Percentiles rank a stretch among this genome's conserved stretches.
Conservation (phyloP, 1,140 invertebrate species). For the Apis florea region DNA sequence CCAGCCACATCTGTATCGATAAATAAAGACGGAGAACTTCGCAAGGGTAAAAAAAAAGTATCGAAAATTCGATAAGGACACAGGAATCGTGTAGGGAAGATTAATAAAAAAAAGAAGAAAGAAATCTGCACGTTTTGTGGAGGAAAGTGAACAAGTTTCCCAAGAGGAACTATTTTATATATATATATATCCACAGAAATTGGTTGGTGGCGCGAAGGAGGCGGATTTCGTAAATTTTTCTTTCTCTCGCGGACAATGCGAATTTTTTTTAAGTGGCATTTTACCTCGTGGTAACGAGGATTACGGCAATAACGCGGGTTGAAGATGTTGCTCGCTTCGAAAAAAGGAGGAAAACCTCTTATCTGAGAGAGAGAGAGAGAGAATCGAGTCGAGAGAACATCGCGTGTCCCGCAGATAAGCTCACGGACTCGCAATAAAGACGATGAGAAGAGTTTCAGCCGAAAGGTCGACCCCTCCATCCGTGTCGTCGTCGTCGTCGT, state of each 20-base stretch:
- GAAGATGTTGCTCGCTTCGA: constrained; percentile 5
- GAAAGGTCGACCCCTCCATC: constrained; percentile 16
- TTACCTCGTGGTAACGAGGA: background rate
- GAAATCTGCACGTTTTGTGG: too few species aligned
- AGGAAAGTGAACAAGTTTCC: background rate
- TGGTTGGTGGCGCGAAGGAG: background rate
- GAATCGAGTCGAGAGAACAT: constrained; percentile 62
- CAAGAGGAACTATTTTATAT: too few species aligned
- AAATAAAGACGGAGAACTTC: background rate
- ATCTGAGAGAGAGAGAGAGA: constrained; percentile 41
- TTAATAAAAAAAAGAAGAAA: too few species aligned
- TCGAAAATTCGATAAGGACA: background rate
- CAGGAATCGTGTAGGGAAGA: background rate
- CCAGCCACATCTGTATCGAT: background rate
- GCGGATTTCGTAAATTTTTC: background rate
- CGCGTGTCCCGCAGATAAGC: constrained; percentile 68
- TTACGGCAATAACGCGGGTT: constrained; percentile 13
- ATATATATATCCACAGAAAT: background rate
- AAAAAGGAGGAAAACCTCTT: constrained; percentile 39
- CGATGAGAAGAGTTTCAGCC: constrained; percentile 64
- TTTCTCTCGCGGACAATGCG: background rate
- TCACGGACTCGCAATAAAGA: constrained; percentile 63
- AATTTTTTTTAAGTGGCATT: constrained; percentile 2
- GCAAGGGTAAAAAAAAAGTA: background rate
- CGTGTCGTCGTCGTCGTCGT: constrained; percentile 20